Evolutionary conservation across 2,113 vertebrate species (phyloP).

Genomic region (Nibea coibor): DNA sequence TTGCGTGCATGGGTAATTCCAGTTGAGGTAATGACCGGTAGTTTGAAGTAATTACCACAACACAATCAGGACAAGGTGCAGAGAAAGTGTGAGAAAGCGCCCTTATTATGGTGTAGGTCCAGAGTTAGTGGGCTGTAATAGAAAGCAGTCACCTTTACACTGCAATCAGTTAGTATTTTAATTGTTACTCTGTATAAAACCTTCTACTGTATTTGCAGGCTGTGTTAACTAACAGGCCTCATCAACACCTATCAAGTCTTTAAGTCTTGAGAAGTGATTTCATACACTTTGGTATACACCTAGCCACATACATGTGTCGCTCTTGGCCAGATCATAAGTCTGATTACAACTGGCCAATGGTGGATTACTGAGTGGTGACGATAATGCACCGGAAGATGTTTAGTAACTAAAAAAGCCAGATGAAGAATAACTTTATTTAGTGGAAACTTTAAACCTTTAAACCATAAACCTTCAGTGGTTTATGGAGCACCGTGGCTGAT

Average conservation of each 20-base stretch:
- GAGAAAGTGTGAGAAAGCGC: too few relatives aligned
- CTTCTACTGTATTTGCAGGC: neutral
- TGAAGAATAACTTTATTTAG: too few relatives aligned
- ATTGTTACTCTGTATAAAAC: neutral
- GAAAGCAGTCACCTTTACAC: neutral
- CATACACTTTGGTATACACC: neutral
- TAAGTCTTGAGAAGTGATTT: slow-evolving; percentile 3
- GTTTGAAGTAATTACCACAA: neutral
- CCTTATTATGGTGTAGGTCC: too few relatives aligned
- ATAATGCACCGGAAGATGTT: too few relatives aligned
- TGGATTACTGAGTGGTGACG: too few relatives aligned
- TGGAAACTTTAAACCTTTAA: too few relatives aligned
- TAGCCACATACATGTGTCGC: neutral
- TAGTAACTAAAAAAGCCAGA: too few relatives aligned
- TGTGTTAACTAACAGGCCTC: neutral
- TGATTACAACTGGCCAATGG: neutral
- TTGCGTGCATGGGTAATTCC: neutral
- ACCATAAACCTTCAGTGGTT: too few relatives aligned
- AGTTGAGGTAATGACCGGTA: neutral
- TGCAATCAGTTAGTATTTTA: neutral
- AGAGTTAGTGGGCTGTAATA: too few relatives aligned
- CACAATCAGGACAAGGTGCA: neutral
- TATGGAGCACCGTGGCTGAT: neutral
- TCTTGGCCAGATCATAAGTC: neutral
- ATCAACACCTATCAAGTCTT: neutral